Percentiles rank a stretch among this genome's conserved stretches.
These are phyloP conservation scores for Bilobella aurantiaca DNA, from an alignment of 1,140 invertebrate genomes.

Conservation along the genomic window DNA sequence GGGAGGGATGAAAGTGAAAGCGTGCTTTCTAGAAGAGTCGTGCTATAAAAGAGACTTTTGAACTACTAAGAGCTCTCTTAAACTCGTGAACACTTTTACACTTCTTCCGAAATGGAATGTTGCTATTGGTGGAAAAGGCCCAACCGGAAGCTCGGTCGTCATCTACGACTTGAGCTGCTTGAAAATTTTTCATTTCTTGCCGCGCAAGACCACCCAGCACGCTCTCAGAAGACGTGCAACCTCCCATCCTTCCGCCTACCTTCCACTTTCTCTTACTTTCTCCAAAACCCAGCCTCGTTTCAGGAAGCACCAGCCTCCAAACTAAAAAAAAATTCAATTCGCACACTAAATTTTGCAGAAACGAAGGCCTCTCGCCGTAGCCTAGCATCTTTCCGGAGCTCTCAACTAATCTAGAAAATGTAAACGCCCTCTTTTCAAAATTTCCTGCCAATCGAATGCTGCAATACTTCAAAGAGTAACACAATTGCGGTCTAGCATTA, in stretches of 20 bases:
- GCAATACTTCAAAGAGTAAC: not conserved
- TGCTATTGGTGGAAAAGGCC: slow-evolving; percentile 25
- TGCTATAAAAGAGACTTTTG: too few relatives aligned
- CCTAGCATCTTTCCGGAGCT: not conserved
- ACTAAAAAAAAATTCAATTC: too few relatives aligned
- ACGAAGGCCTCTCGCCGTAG: not conserved
- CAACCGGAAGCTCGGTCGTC: slow-evolving; percentile 34
- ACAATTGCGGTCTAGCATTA: not conserved
- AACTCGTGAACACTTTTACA: slow-evolving; percentile 23
- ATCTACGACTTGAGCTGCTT: slow-evolving; percentile 25
- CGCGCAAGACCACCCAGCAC: slow-evolving; percentile 22
- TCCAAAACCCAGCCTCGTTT: slow-evolving; percentile 7
- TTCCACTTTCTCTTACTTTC: slow-evolving; percentile 8
- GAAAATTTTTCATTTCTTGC: slow-evolving; percentile 19
- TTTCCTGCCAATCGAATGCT: not conserved
- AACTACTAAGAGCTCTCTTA: not conserved
- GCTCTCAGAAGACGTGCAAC: slow-evolving; percentile 16
- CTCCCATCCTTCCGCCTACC: slow-evolving; percentile 20
- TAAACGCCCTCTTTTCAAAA: not conserved
- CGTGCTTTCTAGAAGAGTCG: too few relatives aligned
- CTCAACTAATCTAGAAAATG: not conserved
- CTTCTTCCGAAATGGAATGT: slow-evolving; percentile 3
- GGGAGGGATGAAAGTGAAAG: too few relatives aligned
- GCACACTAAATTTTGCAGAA: not conserved
- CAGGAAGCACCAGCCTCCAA: too few relatives aligned